Evolutionary conservation across 2,797 vertebrate genomes (phyloP).

Genomic region (Tadarida brasiliensis): DNA sequence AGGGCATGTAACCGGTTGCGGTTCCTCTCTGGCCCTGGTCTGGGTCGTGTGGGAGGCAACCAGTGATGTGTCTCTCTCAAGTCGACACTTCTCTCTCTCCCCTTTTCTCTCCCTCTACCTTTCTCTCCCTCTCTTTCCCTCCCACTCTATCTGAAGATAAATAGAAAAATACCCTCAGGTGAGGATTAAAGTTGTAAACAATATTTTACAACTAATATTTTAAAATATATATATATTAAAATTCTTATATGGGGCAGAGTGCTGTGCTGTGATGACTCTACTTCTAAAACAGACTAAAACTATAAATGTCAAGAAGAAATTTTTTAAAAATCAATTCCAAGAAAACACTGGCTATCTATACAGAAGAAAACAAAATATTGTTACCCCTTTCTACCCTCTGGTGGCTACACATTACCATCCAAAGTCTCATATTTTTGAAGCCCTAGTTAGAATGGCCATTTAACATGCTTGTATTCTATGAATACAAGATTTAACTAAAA

Average conservation of each 20-base stretch:
- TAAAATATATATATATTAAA: background rate
- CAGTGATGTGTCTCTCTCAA: too few species aligned
- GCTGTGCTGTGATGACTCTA: background rate
- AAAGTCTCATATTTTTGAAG: constrained; percentile 55
- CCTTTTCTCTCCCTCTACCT: too few species aligned
- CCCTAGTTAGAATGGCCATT: background rate
- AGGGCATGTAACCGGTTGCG: too few species aligned
- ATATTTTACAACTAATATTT: too few species aligned
- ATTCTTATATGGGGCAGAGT: background rate
- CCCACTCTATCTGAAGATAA: too few species aligned
- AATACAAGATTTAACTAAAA: constrained; percentile 30
- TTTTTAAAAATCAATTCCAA: background rate
- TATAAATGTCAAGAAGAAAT: constrained; percentile 31
- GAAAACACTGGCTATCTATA: background rate
- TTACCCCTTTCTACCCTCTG: constrained; percentile 67
- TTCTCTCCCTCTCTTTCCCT: too few species aligned
- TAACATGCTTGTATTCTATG: constrained; percentile 28
- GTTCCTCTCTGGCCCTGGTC: too few species aligned
- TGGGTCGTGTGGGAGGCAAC: too few species aligned
- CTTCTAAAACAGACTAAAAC: constrained; percentile 60
- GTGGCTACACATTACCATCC: constrained; percentile 31
- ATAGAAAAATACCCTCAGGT: too few species aligned
- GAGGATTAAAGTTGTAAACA: too few species aligned
- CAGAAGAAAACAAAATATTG: constrained; percentile 58
- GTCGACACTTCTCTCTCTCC: too few species aligned